Evolutionary conservation across 2,888 invertebrate species (phyloP), one percentile per base, ranked within the genome.

Genomic region (Flabesymbios commensalis): DNA sequence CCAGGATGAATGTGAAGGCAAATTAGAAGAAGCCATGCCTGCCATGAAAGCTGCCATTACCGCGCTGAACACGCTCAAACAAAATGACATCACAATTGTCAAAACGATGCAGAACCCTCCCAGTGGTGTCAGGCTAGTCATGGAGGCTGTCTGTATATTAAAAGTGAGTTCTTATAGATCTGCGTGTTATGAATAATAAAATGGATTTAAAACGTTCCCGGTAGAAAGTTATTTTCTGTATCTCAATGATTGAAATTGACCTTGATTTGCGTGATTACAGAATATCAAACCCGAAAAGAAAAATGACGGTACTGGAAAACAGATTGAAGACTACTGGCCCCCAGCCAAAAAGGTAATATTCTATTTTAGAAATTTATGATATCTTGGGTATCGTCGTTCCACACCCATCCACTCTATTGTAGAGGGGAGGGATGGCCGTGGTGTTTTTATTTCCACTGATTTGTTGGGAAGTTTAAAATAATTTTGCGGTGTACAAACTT

Each of bases 91-190:
- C 68, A 75, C 78, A 33, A 75, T 81, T 4, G 81, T 82, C 43
- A 81, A 80, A 67, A 64, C 75, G 0, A 78, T 82, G 79, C 57
- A 65, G 7, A 80, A 77, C 59, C 81, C 82, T 3, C 82, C 82
- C 17, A 61, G 70, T 3, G 80, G 80, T 22, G 80, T 82, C 14
- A 78, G 74, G 57, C 72, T 82, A 0, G 82, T 82, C 53, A 80
- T 81, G 80, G 82, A 81, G 63, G 74, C 81, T 39, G 78, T 82
- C 56, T 82, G 82, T 58, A 80, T 81, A 45, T 75, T 82, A 74
- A 82, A 78, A 74, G 79, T 77, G 43, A 47, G 63, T 10, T n/a
- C n/a, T 36, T 14, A 36, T n/a, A 14, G n/a, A n/a, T n/a, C n/a
- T n/a, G n/a, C n/a, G n/a, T n/a, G n/a, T n/a, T n/a, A n/a, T n/a